Conservation (phyloP, 2,888 invertebrate species). For the Epiblema foenella region DNA sequence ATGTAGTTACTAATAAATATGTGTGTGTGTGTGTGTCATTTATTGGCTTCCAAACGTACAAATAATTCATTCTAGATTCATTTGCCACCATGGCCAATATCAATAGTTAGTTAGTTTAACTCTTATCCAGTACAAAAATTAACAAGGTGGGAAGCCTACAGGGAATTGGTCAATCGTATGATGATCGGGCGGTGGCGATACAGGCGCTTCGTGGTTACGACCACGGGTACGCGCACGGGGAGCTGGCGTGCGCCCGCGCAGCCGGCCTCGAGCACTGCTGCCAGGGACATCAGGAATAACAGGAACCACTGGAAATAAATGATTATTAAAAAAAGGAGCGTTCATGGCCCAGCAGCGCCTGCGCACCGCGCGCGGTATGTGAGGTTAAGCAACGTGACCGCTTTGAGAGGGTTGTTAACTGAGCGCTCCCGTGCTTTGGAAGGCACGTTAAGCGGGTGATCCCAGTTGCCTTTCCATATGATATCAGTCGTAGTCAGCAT, state of each 20-base stretch:
- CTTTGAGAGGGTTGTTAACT: too few relatives aligned
- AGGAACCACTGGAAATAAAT: slow-evolving; percentile 51
- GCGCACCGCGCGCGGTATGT: too few relatives aligned
- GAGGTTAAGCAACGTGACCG: too few relatives aligned
- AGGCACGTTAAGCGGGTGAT: too few relatives aligned
- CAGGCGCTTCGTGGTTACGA: slow-evolving; percentile 36
- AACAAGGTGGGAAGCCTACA: not conserved
- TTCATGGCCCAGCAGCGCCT: too few relatives aligned
- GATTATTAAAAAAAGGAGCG: too few relatives aligned
- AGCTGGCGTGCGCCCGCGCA: not conserved
- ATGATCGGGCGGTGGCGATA: slow-evolving; percentile 21
- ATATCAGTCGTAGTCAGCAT: too few relatives aligned
- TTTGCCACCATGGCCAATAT: not conserved
- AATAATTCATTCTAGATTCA: not conserved
- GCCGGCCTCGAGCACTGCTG: slow-evolving; percentile 34
- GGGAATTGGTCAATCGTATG: not conserved
- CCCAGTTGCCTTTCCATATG: too few relatives aligned
- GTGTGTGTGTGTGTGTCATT: too few relatives aligned
- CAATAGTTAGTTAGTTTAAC: not conserved
- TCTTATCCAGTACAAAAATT: not conserved
- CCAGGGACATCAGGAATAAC: slow-evolving; percentile 50
- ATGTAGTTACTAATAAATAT: too few relatives aligned
- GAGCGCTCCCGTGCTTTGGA: too few relatives aligned
- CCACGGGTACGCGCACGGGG: slow-evolving; percentile 41
- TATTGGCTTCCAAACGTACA: not conserved